Percentiles rank a stretch among this genome's conserved stretches.
Conservation (phyloP, 2,888 invertebrate genomes). For the Spodoptera picta region DNA sequence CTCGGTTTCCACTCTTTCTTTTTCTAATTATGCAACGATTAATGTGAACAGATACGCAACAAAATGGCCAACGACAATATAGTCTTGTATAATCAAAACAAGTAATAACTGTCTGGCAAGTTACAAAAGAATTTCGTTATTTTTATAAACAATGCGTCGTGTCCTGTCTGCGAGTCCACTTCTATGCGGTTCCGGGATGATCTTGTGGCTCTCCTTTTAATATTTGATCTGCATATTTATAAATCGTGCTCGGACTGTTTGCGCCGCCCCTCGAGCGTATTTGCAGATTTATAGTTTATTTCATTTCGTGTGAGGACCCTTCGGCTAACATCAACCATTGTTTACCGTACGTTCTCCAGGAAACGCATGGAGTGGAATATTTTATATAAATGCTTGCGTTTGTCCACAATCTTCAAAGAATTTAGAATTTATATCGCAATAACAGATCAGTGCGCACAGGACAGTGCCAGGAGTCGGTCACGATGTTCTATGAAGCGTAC, state of each 20-base stretch:
- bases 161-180: slow-evolving; percentile 32
- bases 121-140: too few relatives aligned
- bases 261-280: slow-evolving; percentile 63
- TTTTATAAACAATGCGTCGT: background rate
- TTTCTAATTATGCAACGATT: too few relatives aligned
- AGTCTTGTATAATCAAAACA: too few relatives aligned
- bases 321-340: slow-evolving; percentile 47
- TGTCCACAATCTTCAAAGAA: slow-evolving; percentile 44
- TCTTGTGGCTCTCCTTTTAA: slow-evolving; percentile 81
- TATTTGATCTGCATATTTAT: slow-evolving; percentile 85
- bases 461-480: slow-evolving; percentile 18
- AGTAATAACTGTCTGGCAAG: too few relatives aligned
- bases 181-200: slow-evolving; percentile 67
- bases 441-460: slow-evolving; percentile 22
- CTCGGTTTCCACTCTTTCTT: too few relatives aligned
- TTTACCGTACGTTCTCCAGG: slow-evolving; percentile 47
- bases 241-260: slow-evolving; percentile 72
- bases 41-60: too few relatives aligned
- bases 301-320: slow-evolving; percentile 62
- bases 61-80: too few relatives aligned
- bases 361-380: slow-evolving; percentile 48
- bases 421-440: slow-evolving; percentile 53
- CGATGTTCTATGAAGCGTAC: slow-evolving; percentile 17
- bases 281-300: slow-evolving; percentile 79
- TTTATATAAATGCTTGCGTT: slow-evolving; percentile 41